Percentiles rank a stretch among this genome's conserved stretches.
These are phyloP conservation scores for Piprites chloris DNA, from an alignment of 2,113 vertebrate genomes.

Conservation along the genomic window DNA sequence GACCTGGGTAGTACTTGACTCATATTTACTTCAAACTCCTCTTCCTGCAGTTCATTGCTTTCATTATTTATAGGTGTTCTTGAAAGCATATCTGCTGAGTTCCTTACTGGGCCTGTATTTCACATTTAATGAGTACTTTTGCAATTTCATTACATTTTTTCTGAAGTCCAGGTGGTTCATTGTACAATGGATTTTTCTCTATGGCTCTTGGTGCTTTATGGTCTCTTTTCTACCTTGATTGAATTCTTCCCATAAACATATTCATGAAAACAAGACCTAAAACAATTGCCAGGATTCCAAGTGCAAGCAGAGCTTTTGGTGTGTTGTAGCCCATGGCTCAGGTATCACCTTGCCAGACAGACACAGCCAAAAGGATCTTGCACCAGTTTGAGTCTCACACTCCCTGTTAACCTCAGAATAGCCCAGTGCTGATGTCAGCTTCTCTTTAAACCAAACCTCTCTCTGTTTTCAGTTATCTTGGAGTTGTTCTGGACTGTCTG, in stretches of 20 bases:
- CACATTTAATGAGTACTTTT: slow-evolving; percentile 64
- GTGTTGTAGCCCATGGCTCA: background rate
- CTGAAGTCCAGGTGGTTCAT: slow-evolving; percentile 59
- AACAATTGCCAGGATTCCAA: slow-evolving; percentile 15
- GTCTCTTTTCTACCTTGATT: slow-evolving; percentile 51
- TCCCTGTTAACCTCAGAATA: background rate
- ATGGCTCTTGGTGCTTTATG: slow-evolving; percentile 34
- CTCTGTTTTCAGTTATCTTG: background rate
- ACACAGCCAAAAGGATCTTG: background rate
- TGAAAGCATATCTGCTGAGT: slow-evolving; percentile 45
- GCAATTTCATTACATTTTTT: slow-evolving; percentile 63
- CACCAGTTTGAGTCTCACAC: background rate
- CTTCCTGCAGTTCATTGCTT: slow-evolving; percentile 59
- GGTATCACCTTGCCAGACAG: background rate
- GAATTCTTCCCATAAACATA: slow-evolving; percentile 52
- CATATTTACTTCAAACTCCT: slow-evolving; percentile 57
- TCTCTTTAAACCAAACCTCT: background rate
- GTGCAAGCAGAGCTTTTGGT: background rate
- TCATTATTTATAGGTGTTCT: slow-evolving; percentile 67
- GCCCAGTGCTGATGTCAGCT: background rate
- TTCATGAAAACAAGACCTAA: slow-evolving; percentile 48
- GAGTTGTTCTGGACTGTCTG: background rate
- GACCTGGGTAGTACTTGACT: slow-evolving; percentile 47
- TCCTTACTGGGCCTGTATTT: slow-evolving; percentile 62
- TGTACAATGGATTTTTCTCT: slow-evolving; percentile 56